These are phyloP conservation scores for Lycocerus yunnanus DNA, from an alignment of 2,888 invertebrate species.

Conservation along the genomic window DNA sequence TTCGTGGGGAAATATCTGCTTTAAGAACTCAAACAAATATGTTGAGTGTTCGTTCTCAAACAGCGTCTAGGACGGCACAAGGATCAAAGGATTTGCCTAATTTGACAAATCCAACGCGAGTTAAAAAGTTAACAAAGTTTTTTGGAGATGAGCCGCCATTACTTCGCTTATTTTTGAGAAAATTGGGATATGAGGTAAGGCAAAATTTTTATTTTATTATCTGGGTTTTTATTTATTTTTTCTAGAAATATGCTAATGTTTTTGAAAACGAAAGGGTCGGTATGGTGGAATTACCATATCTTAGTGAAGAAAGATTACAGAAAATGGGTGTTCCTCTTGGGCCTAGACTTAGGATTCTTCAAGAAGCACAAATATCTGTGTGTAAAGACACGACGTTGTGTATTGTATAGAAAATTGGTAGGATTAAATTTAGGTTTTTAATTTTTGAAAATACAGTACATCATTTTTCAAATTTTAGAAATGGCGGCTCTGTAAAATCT, in stretches of 20 bases:
- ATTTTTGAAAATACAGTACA: not conserved
- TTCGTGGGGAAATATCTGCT: slow-evolving; percentile 80
- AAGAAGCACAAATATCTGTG: slow-evolving; percentile 76
- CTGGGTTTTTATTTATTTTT: slow-evolving; percentile 43
- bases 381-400: slow-evolving; percentile 68
- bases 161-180: slow-evolving; percentile 85
- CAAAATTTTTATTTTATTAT: not conserved
- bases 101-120: slow-evolving; percentile 83
- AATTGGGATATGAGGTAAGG: slow-evolving; percentile 86
- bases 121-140: slow-evolving; percentile 89
- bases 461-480: slow-evolving; percentile 11
- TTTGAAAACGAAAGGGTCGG: slow-evolving; percentile 87
- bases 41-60: slow-evolving; percentile 67
- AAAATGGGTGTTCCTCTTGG: slow-evolving; percentile 91
- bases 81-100: slow-evolving; percentile 67
- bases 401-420: slow-evolving; percentile 58
- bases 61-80: slow-evolving; percentile 62
- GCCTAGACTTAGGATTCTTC: slow-evolving; percentile 83
- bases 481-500: slow-evolving; percentile 26
- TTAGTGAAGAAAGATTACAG: slow-evolving; percentile 85
- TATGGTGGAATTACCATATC: slow-evolving; percentile 87
- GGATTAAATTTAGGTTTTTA: not conserved
- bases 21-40: slow-evolving; percentile 70
- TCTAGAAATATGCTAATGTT: slow-evolving; percentile 82
- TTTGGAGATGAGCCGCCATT: slow-evolving; percentile 93